Base-by-base conservation (phyloP, 2,113 vertebrate species). In the Kryptolebias marmoratus region DNA sequence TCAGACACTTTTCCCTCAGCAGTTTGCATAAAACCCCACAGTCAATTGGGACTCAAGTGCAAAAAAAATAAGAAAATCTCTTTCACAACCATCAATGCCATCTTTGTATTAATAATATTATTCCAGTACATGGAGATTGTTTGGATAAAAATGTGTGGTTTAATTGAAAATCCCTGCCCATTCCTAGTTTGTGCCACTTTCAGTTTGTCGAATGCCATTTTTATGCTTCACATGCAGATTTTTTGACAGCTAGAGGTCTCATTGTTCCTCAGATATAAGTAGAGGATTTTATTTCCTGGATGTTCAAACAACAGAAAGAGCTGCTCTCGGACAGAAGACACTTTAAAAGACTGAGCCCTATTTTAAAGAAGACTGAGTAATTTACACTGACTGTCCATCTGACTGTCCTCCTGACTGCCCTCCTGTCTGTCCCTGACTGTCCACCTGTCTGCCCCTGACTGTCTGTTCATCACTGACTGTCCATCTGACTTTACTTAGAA, bases 111-210 rank as follows among this genome's bases (percentile, higher is more conserved):
- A 54, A 73, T 79, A 54, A 73, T 67, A 63, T 1, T 71, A 42
- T 71, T 70, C 65, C 69, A 14, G 32, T 12, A 83, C 63, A 70
- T 62, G 68, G 66, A 64, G 56, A 54, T 42, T 56, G 70, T 74
- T 87, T 72, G 61, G 61, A 79, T 70, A 55, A 39, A 13, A 77
- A 73, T 55, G 83, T 78, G 79, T 77, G 71, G 83, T 68, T 77
- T 67, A 15, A 22, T 18, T 56, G 68, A 71, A 77, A 73, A 84
- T 22, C n/a, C 7, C 15, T 8, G 5, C 10, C 16, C 5, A 6
- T n/a, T 6, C 10, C 8, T 10, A 13, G 30, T 32, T 32, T 57
- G 55, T 6, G 12, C 28, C 28, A 13, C 18, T 8, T 7, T 60
- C 36, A 2, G 18, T 60, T 56, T 31, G 5, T 5, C 22, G 13